Evolutionary conservation across 2,113 vertebrate genomes (phyloP), one percentile per base, ranked within the genome.

Genomic region (Chaetorhynchus papuensis): DNA sequence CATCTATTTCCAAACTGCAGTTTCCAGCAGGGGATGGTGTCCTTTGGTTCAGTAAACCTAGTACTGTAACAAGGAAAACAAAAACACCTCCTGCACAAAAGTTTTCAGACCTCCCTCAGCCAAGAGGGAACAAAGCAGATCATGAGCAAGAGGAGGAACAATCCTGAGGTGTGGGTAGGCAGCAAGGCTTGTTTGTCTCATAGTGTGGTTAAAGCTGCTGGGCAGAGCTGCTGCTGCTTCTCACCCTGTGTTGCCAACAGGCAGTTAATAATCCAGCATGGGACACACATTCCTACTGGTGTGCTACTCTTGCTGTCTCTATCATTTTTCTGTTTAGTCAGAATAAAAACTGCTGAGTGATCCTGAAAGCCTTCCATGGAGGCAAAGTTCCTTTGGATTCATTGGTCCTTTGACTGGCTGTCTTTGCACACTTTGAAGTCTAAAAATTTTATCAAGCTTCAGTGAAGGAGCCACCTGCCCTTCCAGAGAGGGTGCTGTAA

Each of bases 271-370:
- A 49, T 50, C 24, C 24, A 54, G 53, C 11, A 8, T 3, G 27
- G 33, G 22, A 20, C 16, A 2, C 11, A 4, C 0, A 0, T 39
- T 12, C 5, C 60, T 47, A 1, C 6, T 27, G 41, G 5, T 45
- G 33, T 2, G 3, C 33, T 69, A 0, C 19, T 44, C 13, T 63
- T 81, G 53, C 31, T 14, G 13, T 30, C 26, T 76, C 26, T 15
- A 4, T 56, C 2, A 3, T 27, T 87, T 70, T 65, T 61, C 47
- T 5, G 3, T 49, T 50, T 54, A 11, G 15, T 77, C 39, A 64
- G 33, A 72, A 31, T 30, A 28, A 86, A 78, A 91, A 30, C 3
- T 1, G 0, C 33, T 39, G 15, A 15, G 45, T 11, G 3, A 35
- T 75, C 18, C 24, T 56, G n/a, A 33, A 89, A 91, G 41, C 28